phyloP scores from a whole-genome alignment of 64 coral and sea anemone genomes.

The Actinia tenebrosa region DNA sequence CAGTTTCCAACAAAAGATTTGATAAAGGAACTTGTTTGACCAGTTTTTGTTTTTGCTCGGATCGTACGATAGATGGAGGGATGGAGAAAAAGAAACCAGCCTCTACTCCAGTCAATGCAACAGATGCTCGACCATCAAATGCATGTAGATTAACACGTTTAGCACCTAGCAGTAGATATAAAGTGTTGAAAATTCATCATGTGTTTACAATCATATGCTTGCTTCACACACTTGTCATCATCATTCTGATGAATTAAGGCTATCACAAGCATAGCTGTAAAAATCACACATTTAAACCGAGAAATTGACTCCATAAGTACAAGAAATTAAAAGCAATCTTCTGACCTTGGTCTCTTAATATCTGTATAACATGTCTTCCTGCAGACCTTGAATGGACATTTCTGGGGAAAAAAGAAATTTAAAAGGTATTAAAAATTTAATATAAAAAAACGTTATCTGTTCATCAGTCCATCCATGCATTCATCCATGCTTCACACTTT shows the following conservation, averaged over 20 bases:
- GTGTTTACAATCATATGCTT: too few species aligned
- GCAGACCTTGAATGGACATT: conserved; percentile 96
- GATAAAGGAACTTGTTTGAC: conserved; percentile 91
- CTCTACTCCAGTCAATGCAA: conserved; percentile 77
- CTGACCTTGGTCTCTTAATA: conserved; percentile 79
- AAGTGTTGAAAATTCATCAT: neutral
- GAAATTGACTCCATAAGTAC: too few species aligned
- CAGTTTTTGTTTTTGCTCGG: conserved; percentile 97
- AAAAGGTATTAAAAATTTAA: neutral
- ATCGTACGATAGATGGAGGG: conserved; percentile 84
- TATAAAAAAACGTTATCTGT: too few species aligned
- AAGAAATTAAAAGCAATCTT: neutral
- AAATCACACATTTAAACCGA: too few species aligned
- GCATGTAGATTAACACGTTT: conserved; percentile 84
- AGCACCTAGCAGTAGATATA: conserved; percentile 40
- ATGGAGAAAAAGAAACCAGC: conserved; percentile 90
- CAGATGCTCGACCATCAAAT: conserved; percentile 91
- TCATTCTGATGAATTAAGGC: too few species aligned
- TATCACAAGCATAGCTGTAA: neutral
- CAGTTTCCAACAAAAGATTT: conserved; percentile 92
- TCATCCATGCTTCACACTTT: neutral
- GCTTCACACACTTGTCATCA: too few species aligned
- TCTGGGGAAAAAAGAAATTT: conserved; percentile 35
- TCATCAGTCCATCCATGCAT: too few species aligned
- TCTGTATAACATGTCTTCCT: conserved; percentile 76